These are phyloP conservation scores for Clinocottus analis DNA, from an alignment of 2,113 vertebrate species.

Conservation along the genomic window DNA sequence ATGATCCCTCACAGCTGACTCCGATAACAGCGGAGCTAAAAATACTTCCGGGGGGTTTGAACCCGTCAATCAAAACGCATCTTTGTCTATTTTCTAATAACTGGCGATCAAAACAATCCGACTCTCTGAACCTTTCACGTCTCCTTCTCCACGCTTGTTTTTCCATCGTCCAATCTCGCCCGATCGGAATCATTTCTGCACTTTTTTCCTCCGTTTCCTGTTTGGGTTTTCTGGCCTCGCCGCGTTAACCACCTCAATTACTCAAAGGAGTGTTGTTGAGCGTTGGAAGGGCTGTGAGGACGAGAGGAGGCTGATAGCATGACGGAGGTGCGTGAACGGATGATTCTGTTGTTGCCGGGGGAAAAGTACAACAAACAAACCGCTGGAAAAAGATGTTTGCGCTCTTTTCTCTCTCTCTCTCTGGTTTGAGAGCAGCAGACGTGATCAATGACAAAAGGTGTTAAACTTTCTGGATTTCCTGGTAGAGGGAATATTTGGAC, in stretches of 20 bases:
- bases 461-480: conserved; percentile 63
- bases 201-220: conserved; percentile 65
- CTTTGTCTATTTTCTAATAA: conserved; percentile 38
- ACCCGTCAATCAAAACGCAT: conserved; percentile 45
- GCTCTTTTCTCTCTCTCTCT: conserved; percentile 10
- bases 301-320: conserved; percentile 46
- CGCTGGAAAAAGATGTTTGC: conserved; percentile 55
- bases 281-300: conserved; percentile 63
- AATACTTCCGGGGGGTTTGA: conserved; percentile 65
- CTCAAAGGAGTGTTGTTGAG: conserved; percentile 62
- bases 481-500: conserved; percentile 72
- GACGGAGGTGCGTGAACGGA: conserved; percentile 58
- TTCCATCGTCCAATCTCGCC: conserved; percentile 60
- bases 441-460: conserved; percentile 64
- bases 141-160: conserved; percentile 48
- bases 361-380: conserved; percentile 68
- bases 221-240: conserved; percentile 71
- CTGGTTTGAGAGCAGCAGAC: conserved; percentile 35
- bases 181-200: conserved; percentile 61
- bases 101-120: conserved; percentile 57
- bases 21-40: conserved; percentile 63
- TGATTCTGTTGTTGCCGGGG: conserved; percentile 67
- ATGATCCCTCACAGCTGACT: conserved; percentile 76
- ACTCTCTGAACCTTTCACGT: conserved; percentile 54
- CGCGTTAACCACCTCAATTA: conserved; percentile 57